Percentiles rank a stretch among this genome's conserved stretches.
phyloP scores from a whole-genome alignment of 2,888 invertebrate species.

The Meteorus cinctellus region DNA sequence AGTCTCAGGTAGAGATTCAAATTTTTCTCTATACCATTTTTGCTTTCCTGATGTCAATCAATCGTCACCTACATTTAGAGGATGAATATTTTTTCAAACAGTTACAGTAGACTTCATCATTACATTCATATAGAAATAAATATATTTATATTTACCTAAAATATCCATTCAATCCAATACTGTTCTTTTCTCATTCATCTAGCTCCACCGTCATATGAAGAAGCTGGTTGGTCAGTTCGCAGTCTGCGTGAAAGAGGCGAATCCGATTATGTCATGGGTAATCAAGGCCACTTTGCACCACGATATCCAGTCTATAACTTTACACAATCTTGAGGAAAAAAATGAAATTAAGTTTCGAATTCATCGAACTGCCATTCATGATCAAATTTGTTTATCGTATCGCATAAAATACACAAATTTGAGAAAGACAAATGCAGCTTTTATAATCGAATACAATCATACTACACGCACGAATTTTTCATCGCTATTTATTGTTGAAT shows the following conservation, averaged over 20 bases:
- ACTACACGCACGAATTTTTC: background rate
- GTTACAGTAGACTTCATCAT: no score
- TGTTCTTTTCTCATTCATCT: conserved; percentile 48
- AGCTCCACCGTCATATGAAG: conserved; percentile 82
- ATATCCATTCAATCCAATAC: background rate
- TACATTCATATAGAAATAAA: no score
- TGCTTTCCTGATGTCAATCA: no score
- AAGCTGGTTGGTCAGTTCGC: conserved; percentile 76
- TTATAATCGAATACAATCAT: background rate
- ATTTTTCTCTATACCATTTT: no score
- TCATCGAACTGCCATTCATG: no score
- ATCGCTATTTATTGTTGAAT: conserved; percentile 7
- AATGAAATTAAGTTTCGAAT: background rate
- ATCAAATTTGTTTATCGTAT: background rate
- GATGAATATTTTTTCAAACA: no score
- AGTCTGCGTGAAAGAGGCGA: conserved; percentile 80
- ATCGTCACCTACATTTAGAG: no score
- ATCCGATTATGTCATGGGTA: conserved; percentile 74
- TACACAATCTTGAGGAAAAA: conserved; percentile 51
- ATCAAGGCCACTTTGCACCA: conserved; percentile 65
- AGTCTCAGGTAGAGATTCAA: no score
- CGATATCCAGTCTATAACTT: conserved; percentile 72
- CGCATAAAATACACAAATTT: background rate
- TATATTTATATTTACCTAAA: no score
- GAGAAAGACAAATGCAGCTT: background rate